Percentiles rank a stretch among this genome's conserved stretches.
Conservation (phyloP, 2,113 vertebrate species). For the Gadus macrocephalus region DNA sequence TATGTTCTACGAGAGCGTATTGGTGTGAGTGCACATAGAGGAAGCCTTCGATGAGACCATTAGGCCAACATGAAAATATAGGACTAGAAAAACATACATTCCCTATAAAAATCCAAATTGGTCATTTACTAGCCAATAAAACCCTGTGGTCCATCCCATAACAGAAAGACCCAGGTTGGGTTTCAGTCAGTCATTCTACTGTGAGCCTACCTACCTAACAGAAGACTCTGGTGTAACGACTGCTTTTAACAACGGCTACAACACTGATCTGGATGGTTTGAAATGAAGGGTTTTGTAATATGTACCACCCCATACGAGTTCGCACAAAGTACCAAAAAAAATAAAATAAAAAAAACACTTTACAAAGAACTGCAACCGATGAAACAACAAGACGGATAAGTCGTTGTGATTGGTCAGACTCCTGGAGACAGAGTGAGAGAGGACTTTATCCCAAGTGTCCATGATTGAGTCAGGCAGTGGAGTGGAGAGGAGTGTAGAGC, state of each 20-base stretch:
- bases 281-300: slow-evolving; percentile 36
- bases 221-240: too few species aligned
- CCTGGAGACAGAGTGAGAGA: neutral
- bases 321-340: slow-evolving; percentile 30
- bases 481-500: neutral
- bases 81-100: slow-evolving; percentile 2
- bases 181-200: neutral
- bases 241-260: slow-evolving; percentile 6
- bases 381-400: slow-evolving; percentile 45
- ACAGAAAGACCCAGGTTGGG: slow-evolving; percentile 2
- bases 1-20: slow-evolving; percentile 30
- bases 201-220: too few species aligned
- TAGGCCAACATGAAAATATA: too few species aligned
- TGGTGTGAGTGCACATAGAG: slow-evolving; percentile 13
- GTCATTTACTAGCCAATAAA: slow-evolving; percentile 13
- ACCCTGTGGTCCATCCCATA: slow-evolving; percentile 2
- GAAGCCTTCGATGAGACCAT: slow-evolving; percentile 17
- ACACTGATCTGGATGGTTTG: slow-evolving; percentile 13
- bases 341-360: slow-evolving; percentile 9
- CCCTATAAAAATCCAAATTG: neutral
- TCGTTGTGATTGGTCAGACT: neutral
- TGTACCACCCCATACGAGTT: slow-evolving; percentile 36
- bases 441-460: neutral
- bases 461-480: neutral
- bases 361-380: neutral